phyloP scores from a whole-genome alignment of 2,113 vertebrate genomes.

The Myodes glareolus region DNA sequence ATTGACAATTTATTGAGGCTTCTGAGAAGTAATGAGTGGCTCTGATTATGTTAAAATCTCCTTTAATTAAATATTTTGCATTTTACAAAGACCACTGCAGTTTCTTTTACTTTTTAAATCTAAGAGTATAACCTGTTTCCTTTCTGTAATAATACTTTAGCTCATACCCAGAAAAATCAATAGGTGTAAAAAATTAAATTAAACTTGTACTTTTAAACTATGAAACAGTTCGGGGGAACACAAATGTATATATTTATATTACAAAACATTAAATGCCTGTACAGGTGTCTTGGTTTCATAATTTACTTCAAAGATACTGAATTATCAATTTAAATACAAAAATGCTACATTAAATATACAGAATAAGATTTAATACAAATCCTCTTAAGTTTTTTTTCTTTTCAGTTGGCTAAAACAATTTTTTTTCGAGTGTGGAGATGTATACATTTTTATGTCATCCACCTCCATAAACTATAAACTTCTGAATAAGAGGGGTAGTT shows the following conservation, averaged over 20 bases:
- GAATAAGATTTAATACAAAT: slow-evolving; percentile 99
- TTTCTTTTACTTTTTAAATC: slow-evolving; percentile 79
- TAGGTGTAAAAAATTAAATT: slow-evolving; percentile 90
- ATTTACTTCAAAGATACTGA: slow-evolving; percentile 99
- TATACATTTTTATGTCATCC: slow-evolving; percentile 90
- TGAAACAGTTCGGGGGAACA: slow-evolving; percentile 89
- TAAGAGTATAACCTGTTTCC: slow-evolving; percentile 81
- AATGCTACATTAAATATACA: slow-evolving; percentile 99
- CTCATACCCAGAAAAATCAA: slow-evolving; percentile 86
- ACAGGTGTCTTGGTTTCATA: slow-evolving; percentile 95
- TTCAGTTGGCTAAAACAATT: slow-evolving; percentile 93
- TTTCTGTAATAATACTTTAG: slow-evolving; percentile 82
- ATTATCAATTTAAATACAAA: slow-evolving; percentile 99
- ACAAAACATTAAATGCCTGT: slow-evolving; percentile 93
- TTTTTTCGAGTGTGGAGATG: slow-evolving; percentile 84
- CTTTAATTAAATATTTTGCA: slow-evolving; percentile 89
- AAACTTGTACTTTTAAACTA: slow-evolving; percentile 90
- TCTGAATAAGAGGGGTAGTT: slow-evolving; percentile 86
- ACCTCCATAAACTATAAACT: slow-evolving; percentile 94
- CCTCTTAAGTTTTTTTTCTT: slow-evolving; percentile 83
- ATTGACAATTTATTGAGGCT: slow-evolving; percentile 71
- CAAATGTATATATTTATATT: slow-evolving; percentile 91
- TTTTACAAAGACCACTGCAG: slow-evolving; percentile 85
- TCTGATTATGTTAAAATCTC: slow-evolving; percentile 86
- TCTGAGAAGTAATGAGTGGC: slow-evolving; percentile 79